Conservation (phyloP, 2,888 invertebrate species). For the Dromius quadrimaculatus region DNA sequence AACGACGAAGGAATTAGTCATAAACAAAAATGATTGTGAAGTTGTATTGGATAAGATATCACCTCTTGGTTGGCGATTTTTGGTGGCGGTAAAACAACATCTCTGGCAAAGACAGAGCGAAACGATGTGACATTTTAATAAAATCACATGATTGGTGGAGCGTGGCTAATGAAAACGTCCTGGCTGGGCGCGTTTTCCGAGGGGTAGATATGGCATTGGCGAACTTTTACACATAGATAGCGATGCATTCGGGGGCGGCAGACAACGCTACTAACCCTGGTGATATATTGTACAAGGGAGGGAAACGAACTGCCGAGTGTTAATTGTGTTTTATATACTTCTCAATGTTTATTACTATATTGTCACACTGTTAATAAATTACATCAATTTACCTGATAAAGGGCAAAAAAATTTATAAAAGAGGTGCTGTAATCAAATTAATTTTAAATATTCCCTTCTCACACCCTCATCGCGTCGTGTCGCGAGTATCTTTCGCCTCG, state of each 20-base stretch:
- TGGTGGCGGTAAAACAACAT: neutral
- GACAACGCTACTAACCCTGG: neutral
- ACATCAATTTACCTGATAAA: constrained; percentile 30
- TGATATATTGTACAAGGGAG: constrained; percentile 12
- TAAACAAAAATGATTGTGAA: too few relatives aligned
- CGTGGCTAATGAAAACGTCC: constrained; percentile 58
- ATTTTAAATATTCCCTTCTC: constrained; percentile 53
- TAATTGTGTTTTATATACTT: constrained; percentile 27
- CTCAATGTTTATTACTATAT: too few relatives aligned
- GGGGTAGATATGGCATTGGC: constrained; percentile 44
- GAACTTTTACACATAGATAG: constrained; percentile 47
- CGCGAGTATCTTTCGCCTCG: constrained; percentile 61
- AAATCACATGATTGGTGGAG: constrained; percentile 57
- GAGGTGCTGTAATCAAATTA: constrained; percentile 53
- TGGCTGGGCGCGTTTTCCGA: constrained; percentile 25
- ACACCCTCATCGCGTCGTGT: constrained; percentile 35
- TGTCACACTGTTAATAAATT: too few relatives aligned
- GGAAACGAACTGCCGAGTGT: neutral
- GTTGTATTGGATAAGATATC: too few relatives aligned
- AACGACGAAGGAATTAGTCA: neutral
- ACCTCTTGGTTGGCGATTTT: too few relatives aligned
- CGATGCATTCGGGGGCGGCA: constrained; percentile 2
- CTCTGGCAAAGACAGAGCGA: neutral
- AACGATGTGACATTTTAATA: constrained; percentile 57
- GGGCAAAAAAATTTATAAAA: constrained; percentile 37